Conservation (phyloP, 2,113 vertebrate genomes). For the Hucho hucho region DNA sequence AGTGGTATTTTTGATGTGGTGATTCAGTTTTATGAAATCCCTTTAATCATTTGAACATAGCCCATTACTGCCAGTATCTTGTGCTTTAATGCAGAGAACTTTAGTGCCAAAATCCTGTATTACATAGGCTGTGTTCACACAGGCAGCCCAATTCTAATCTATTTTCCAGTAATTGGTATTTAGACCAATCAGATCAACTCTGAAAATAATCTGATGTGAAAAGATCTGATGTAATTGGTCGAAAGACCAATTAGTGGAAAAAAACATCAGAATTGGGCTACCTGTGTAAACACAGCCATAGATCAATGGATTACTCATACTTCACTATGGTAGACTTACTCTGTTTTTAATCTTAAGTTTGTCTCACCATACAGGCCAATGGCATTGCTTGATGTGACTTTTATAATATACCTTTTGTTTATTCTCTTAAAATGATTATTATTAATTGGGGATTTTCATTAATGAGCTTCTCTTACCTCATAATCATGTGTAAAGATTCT, state of each 20-base stretch:
- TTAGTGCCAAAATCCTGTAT: conserved; percentile 42
- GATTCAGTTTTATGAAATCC: conserved; percentile 24
- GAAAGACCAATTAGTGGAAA: too few species aligned
- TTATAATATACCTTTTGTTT: conserved; percentile 57
- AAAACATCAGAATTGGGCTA: too few species aligned
- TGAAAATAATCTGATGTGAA: too few species aligned
- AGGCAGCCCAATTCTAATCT: too few species aligned
- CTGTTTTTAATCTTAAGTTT: conserved; percentile 34
- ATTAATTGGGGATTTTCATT: conserved; percentile 57
- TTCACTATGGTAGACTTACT: conserved; percentile 22
- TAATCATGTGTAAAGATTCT: conserved; percentile 51
- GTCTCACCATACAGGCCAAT: conserved; percentile 4
- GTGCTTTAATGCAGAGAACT: conserved; percentile 31
- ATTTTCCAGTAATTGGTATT: conserved; percentile 16
- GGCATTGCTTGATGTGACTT: conserved; percentile 43
- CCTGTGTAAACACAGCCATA: conserved; percentile 1
- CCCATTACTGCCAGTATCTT: conserved; percentile 53
- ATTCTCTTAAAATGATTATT: conserved; percentile 40
- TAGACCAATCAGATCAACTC: conserved; percentile 15
- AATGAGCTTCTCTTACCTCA: conserved; percentile 53
- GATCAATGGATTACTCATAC: conserved; percentile 33
- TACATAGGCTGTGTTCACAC: background rate
- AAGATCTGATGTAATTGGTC: too few species aligned
- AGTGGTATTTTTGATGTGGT: conserved; percentile 1
- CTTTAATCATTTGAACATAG: conserved; percentile 24